These are phyloP conservation scores for Penaeus chinensis DNA, from an alignment of 1,140 invertebrate species.

Conservation along the genomic window DNA sequence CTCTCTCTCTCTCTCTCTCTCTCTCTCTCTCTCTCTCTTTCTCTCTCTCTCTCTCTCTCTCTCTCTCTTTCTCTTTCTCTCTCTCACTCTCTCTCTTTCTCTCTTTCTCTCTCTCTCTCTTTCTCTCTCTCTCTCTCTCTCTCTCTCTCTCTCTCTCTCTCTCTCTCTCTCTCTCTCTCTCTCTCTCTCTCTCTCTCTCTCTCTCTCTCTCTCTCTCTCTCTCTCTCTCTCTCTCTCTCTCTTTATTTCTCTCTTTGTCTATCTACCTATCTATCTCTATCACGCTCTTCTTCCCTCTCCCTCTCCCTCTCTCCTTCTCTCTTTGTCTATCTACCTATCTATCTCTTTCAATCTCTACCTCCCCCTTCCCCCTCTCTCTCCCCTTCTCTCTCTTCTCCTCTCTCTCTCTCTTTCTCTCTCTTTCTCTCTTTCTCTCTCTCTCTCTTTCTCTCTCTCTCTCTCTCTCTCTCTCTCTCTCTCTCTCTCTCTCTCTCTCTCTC, in stretches of 20 bases:
- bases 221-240: too few relatives aligned
- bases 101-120: too few relatives aligned
- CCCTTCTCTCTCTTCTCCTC: not conserved
- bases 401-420: constrained; percentile 4
- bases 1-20: not conserved
- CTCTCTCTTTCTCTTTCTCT: too few relatives aligned
- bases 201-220: not conserved
- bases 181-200: constrained; percentile 3
- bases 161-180: not conserved
- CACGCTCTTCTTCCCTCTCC: too few relatives aligned
- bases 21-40: constrained; percentile 3
- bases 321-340: too few relatives aligned
- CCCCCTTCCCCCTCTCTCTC: not conserved
- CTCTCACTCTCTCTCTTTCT: not conserved
- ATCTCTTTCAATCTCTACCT: not conserved
- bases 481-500: too few relatives aligned
- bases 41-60: not conserved
- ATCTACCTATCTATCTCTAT: too few relatives aligned
- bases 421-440: constrained; percentile 15
- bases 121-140: too few relatives aligned
- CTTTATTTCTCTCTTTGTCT: not conserved
- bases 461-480: not conserved
- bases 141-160: not conserved
- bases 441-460: not conserved
- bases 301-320: too few relatives aligned